Conservation (phyloP, 2,888 invertebrate species). For the Heliconius cydno region DNA sequence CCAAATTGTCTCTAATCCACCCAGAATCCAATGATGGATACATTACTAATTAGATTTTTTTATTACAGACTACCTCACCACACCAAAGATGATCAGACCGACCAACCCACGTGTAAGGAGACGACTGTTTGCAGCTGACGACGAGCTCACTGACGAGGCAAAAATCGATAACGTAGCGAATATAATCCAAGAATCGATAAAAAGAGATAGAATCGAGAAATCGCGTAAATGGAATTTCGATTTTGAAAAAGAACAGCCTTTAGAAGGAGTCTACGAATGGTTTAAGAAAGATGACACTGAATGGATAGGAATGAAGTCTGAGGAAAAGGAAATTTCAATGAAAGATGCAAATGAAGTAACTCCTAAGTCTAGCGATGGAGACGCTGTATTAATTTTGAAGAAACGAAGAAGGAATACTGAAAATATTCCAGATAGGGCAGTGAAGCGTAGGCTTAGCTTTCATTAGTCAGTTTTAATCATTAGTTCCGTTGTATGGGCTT, state of each 20-base stretch:
- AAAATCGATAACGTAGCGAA: slow-evolving; percentile 62
- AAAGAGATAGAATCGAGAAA: slow-evolving; percentile 58
- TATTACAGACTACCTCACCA: slow-evolving; percentile 62
- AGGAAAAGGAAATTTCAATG: slow-evolving; percentile 47
- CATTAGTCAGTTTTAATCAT: slow-evolving; percentile 45
- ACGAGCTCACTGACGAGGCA: slow-evolving; percentile 59
- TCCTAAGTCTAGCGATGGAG: slow-evolving; percentile 54
- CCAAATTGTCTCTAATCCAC: background rate
- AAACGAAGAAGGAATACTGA: slow-evolving; percentile 45
- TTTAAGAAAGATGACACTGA: slow-evolving; percentile 50
- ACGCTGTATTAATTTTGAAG: slow-evolving; percentile 49
- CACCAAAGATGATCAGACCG: slow-evolving; percentile 61
- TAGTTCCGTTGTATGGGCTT: slow-evolving; percentile 24
- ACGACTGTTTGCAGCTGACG: slow-evolving; percentile 65
- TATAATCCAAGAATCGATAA: slow-evolving; percentile 58
- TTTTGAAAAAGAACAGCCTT: slow-evolving; percentile 74
- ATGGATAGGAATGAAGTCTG: slow-evolving; percentile 56
- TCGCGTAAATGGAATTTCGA: slow-evolving; percentile 83
- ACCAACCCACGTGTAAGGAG: slow-evolving; percentile 65
- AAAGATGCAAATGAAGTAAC: slow-evolving; percentile 60
- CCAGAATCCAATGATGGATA: no score
- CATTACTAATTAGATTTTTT: slow-evolving; percentile 42
- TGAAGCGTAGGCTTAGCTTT: slow-evolving; percentile 61
- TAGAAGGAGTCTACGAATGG: slow-evolving; percentile 80
- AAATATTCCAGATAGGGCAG: slow-evolving; percentile 49